Base-by-base conservation (phyloP, 2,888 invertebrate species). In the Oligia latruncula region DNA sequence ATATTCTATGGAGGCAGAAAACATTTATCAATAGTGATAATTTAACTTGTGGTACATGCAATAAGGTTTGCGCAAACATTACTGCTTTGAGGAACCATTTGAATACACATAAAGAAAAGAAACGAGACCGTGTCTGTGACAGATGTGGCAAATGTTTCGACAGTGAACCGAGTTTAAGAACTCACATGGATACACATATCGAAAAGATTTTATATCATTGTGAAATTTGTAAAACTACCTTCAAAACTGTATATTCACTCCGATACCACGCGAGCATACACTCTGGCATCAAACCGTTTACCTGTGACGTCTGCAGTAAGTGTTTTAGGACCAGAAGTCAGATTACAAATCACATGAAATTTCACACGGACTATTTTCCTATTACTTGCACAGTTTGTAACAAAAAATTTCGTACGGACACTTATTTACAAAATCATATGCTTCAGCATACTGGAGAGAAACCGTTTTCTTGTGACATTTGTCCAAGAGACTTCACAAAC, bases 281-380 rank as follows among this genome's bases (percentile, higher is more conserved):
- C 73, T 91, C 92, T 46, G 91, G 88, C 0, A 87, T 88, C 0
- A 95, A 94, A 76, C 95, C 95, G 0, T 93, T 92, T 58, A 74
- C 92, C 0, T 95, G 95, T 80, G 91, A 92, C 2, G 89, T 93
- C 74, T 95, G 95, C 52, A 93, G 92, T 0, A 89, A 91, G 52
- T 86, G 90, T 29, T 95, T 94, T 78, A 86, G 93, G 9, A 81
- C 92, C 0, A 88, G 89, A 52, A 91, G 88, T 15, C 92, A 93
- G 13, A 93, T 98, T 65, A 96, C 97, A 60, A 97, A 98, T 71
- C 98, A 98, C 91, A 97, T 97, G 82, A 97, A 98, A 72, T 98
- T 98, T 62, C 98, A 98, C 87, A 98, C 98, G 0, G 98, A 98
- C 11, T 97, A 97, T 23, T 97, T 98, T 97, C 98, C 98, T 0